These are phyloP conservation scores for Ophioderma brevispina DNA, from an alignment of 35 echinoderm and acorn worm genomes.

Conservation along the genomic window DNA sequence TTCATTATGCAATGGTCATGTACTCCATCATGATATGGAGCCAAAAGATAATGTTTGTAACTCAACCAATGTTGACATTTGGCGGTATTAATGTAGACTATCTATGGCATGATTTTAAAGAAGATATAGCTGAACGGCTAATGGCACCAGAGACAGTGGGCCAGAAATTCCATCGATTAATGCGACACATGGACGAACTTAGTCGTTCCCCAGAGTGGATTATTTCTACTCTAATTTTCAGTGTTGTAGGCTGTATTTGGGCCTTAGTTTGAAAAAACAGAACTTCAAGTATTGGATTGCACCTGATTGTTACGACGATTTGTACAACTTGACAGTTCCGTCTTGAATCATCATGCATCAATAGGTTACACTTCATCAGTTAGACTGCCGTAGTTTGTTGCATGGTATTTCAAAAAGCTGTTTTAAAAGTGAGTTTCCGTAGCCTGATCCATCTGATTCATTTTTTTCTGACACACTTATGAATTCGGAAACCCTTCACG, in stretches of 20 bases:
- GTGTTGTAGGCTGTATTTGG: background rate
- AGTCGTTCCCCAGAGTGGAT: background rate
- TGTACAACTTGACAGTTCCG: too few species aligned
- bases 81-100: background rate
- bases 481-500: too few species aligned
- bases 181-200: background rate
- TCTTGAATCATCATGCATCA: too few species aligned
- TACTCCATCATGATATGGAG: background rate
- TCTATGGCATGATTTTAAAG: background rate
- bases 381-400: too few species aligned
- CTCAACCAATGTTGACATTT: background rate
- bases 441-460: too few species aligned
- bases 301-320: background rate
- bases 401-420: too few species aligned
- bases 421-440: too few species aligned
- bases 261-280: background rate
- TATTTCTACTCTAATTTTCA: background rate
- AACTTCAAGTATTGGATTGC: background rate
- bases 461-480: too few species aligned
- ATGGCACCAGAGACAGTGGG: background rate
- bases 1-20: background rate
- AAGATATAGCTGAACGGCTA: background rate
- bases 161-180: background rate
- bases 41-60: background rate
- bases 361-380: too few species aligned